Evolutionary conservation across 1,140 invertebrate species (phyloP).

Genomic region (Magallana ariakensis): DNA sequence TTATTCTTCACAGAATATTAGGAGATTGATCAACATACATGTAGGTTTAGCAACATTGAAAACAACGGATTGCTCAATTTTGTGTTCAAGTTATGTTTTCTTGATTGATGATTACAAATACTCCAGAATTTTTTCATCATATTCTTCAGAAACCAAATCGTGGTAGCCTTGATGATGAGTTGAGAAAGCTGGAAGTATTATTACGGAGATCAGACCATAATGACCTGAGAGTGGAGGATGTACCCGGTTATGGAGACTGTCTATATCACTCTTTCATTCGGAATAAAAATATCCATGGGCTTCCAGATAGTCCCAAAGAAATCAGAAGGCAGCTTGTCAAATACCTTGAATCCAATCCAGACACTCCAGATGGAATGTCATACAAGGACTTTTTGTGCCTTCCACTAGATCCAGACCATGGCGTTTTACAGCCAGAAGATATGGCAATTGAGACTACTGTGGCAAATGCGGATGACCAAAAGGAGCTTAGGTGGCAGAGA

Average conservation of each 20-base stretch:
- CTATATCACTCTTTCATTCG: constrained; percentile 7
- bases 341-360: constrained; percentile 31
- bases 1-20: no score
- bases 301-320: neutral
- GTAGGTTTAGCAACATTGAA: no score
- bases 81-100: no score
- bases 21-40: no score
- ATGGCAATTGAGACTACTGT: constrained; percentile 30
- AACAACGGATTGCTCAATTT: no score
- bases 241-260: constrained; percentile 17
- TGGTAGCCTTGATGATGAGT: neutral
- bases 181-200: neutral
- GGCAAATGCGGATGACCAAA: neutral
- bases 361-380: neutral
- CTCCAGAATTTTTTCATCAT: no score
- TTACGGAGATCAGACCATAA: neutral
- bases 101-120: no score
- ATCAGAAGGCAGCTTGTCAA: constrained; percentile 9
- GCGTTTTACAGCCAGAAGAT: constrained; percentile 5
- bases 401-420: constrained; percentile 25
- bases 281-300: neutral
- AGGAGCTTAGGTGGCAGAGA: constrained; percentile 25
- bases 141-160: neutral
- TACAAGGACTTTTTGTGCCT: constrained; percentile 34
- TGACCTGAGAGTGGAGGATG: constrained; percentile 6